Conservation (phyloP, 2,797 vertebrate species). For the Pampus argenteus region DNA sequence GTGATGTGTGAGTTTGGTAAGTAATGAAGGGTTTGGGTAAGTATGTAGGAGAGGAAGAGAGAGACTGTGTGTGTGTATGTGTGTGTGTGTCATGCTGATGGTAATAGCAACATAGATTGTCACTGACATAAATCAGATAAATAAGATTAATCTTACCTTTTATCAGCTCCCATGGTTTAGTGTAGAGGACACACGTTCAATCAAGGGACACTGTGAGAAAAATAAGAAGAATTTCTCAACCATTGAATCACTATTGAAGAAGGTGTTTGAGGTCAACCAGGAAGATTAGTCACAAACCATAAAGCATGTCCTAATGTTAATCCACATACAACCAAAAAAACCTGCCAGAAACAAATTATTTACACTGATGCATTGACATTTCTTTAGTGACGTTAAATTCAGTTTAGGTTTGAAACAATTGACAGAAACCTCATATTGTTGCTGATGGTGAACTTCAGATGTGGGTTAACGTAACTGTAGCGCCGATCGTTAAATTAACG, state of each 20-base stretch:
- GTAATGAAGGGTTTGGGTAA: no score
- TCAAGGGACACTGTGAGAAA: constrained; percentile 16
- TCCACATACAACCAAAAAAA: no score
- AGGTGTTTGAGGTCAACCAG: background rate
- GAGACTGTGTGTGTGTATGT: background rate
- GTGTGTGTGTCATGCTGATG: no score
- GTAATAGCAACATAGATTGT: background rate
- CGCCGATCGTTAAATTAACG: fast-evolving
- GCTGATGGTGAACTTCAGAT: background rate
- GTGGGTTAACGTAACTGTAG: background rate
- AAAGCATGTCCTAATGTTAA: background rate
- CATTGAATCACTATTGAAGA: background rate
- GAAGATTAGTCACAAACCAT: background rate
- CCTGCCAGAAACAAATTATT: no score
- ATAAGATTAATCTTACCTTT: constrained; percentile 49
- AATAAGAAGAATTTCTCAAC: background rate
- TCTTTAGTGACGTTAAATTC: background rate
- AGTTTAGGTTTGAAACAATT: background rate
- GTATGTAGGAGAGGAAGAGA: background rate
- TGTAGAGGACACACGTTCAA: background rate
- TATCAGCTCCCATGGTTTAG: constrained; percentile 62
- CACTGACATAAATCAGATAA: background rate
- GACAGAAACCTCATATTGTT: background rate
- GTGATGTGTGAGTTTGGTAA: no score
- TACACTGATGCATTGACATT: background rate